Base-by-base conservation (phyloP, 2,797 vertebrate genomes). In the Nothura maculosa region DNA sequence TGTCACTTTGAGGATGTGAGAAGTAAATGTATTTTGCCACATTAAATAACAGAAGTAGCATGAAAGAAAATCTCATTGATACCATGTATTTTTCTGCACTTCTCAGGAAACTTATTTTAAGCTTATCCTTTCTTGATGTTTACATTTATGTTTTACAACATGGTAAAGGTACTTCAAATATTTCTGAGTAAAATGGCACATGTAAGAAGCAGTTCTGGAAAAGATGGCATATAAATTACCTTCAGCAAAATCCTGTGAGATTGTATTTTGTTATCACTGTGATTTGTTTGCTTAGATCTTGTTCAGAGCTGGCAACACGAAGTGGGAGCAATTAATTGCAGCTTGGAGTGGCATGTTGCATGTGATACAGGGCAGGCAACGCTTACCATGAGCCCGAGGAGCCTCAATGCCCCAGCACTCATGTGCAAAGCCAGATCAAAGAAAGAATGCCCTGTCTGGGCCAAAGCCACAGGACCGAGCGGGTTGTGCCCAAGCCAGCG, bases 141-240 rank as follows among this genome's bases (percentile, higher is more conserved):
- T 28, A 12, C 40, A 3, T 15, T 42, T 22, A 36, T 1, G 4
- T 27, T 66, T 85, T 12, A 21, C 8, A 8, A 50, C 38, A 27
- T 14, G 13, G 45, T 5, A n/a, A 6, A 76, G 36, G 28, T 28
- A 5, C 6, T 4, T 9, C 14, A 18, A n/a, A 0, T 36, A 20
- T 12, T 70, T 75, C 24, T 14, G 36, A 69, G 8, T 4, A 21
- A 40, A 58, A 10, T 1, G 2, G 4, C 12, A 21, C 7, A 1
- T 0, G 0, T 9, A 11, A 57, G 34, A 12, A 25, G 14, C 27
- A 21, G 24, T 21, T 43, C 55, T 10, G 24, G 68, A 9, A 25
- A 22, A 11, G 14, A 7, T 0, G 0, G 14, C 8, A 7, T 0
- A 0, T 7, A 1, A 7, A 15, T 4, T 21, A 12, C 0, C 13